Base-by-base conservation (phyloP, 2,888 invertebrate genomes). In the Plusia festucae region DNA sequence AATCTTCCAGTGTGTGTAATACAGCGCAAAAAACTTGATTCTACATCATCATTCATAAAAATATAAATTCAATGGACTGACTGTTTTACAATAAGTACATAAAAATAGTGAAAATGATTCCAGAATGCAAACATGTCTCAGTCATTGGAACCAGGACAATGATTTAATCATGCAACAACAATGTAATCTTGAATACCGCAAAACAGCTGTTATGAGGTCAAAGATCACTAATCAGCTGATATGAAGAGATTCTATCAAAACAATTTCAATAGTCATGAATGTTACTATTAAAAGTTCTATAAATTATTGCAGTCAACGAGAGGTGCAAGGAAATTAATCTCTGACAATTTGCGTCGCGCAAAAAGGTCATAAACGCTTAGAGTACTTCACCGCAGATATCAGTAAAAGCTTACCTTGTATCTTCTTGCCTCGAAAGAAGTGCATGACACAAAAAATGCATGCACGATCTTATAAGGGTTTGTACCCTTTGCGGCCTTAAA, bases 401-500 rank as follows among this genome's bases (percentile, higher is more conserved):
- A 40, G 66, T 64, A 58, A 69, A 70, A 69, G 77, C 87, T 87
- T 87, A 98, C 98, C 97, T 98, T 98, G 85, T 97, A 97, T 91
- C 97, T 96, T 83, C 98, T 96, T 78, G 97, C 97, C 93, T 97
- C 97, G 81, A 96, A 96, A 72, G 97, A 97, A 63, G 97, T 97
- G 90, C 98, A 97, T 76, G 98, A 96, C 65, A 98, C 97, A 92
- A 99, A 98, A 93, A 97, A 98, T 76, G 97, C 97, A 95, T 98
- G 98, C 83, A 99, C 97, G 83, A 98, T 96, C 93, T 96, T 96
- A 90, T 97, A 97, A 55, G 97, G 96, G 89, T 96, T 96, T 75
- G 96, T 96, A 82, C 98, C 98, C 91, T 97, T 96, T 59, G 96
- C 96, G 85, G 96, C 96, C 95, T 98, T 98, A 94, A 97, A 97